Percentiles rank a stretch among this genome's conserved stretches.
Conservation (phyloP, 2,797 vertebrate genomes). For the Mionectes olivaceus region DNA sequence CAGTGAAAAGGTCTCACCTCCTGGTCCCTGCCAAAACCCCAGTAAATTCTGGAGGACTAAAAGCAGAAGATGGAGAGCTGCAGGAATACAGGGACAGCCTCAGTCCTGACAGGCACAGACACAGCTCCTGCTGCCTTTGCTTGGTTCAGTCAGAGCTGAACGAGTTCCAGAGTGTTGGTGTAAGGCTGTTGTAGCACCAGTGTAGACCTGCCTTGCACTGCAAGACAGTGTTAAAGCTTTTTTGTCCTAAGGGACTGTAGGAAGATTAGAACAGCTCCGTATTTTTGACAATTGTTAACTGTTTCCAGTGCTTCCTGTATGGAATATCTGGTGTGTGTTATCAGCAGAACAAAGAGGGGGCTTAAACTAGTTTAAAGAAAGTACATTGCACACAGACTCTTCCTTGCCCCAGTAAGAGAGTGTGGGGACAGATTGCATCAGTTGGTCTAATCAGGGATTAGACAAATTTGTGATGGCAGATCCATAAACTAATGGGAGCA, state of each 20-base stretch:
- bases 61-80: neutral
- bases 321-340: neutral
- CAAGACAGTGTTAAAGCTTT: neutral
- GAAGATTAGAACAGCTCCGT: neutral
- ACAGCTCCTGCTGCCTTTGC: neutral
- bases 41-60: neutral
- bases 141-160: neutral
- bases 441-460: neutral
- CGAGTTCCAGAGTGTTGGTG: neutral
- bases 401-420: neutral
- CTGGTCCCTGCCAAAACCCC: neutral
- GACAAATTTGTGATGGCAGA: neutral
- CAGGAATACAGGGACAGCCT: neutral
- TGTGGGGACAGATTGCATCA: neutral
- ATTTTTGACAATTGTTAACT: neutral
- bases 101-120: neutral
- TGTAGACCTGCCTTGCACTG: slow-evolving; percentile 7
- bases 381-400: neutral
- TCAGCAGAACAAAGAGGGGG: neutral
- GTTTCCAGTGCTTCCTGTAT: neutral
- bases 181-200: neutral
- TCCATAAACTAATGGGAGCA: neutral
- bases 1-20: neutral
- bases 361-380: neutral
- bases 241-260: neutral